Conservation (phyloP, 1,140 invertebrate species). For the Drosophila grimshawi region DNA sequence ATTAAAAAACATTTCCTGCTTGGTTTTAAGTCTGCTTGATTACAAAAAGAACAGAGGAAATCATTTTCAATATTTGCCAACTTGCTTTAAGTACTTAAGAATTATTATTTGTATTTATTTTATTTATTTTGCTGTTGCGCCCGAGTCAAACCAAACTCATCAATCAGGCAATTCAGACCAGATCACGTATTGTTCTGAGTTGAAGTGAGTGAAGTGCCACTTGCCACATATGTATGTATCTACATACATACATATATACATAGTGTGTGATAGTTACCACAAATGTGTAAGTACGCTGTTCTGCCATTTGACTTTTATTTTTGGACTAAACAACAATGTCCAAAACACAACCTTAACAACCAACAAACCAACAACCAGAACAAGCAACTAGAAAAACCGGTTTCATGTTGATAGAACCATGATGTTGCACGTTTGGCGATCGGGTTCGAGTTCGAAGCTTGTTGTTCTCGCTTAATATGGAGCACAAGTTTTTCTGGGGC, state of each 20-base stretch:
- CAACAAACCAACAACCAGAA: conserved; percentile 41
- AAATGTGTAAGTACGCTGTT: conserved; percentile 3
- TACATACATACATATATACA: conserved; percentile 26
- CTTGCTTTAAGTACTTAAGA: background rate
- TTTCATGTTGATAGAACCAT: conserved; percentile 59
- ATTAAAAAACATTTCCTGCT: background rate
- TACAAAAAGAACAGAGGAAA: background rate
- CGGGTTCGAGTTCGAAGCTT: conserved; percentile 24
- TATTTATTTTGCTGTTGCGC: background rate
- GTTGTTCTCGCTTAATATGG: conserved; percentile 50
- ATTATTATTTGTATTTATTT: background rate
- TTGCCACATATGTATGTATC: conserved; percentile 12
- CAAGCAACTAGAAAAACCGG: conserved; percentile 47
- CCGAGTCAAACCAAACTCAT: conserved; percentile 27
- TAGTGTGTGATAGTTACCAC: background rate
- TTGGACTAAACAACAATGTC: conserved; percentile 78
- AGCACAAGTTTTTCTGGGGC: conserved; percentile 34
- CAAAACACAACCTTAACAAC: conserved; percentile 29
- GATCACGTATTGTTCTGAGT: conserved; percentile 62
- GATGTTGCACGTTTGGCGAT: conserved; percentile 54
- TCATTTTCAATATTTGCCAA: conserved; percentile 4
- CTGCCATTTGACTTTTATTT: conserved; percentile 63
- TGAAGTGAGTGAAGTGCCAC: conserved; percentile 51
- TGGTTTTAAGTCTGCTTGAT: background rate
- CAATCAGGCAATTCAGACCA: conserved; percentile 57